Evolutionary conservation across 2,888 invertebrate genomes (phyloP), one percentile per base, ranked within the genome.

Genomic region (Gastracanthus pulcherrimus): DNA sequence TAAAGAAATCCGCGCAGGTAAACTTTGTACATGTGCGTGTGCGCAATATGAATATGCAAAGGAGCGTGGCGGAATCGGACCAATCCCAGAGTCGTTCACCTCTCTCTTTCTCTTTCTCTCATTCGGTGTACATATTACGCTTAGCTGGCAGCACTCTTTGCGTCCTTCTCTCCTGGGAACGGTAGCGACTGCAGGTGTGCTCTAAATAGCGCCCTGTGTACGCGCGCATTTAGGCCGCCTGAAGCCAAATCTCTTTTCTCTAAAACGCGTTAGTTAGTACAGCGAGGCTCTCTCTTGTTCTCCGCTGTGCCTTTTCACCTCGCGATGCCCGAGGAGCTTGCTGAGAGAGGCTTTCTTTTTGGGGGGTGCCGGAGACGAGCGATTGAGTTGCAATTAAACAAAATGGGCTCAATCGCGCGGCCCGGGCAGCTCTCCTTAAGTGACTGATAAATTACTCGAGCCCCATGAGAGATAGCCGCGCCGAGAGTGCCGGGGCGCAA

Each of bases 111-210:
- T n/a, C n/a, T n/a, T n/a, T n/a, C n/a, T n/a, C n/a, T n/a, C n/a
- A n/a, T n/a, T n/a, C n/a, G n/a, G n/a, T n/a, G n/a, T n/a, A n/a
- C n/a, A n/a, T n/a, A n/a, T n/a, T n/a, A n/a, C n/a, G n/a, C n/a
- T n/a, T n/a, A n/a, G n/a, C n/a, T n/a, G n/a, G n/a, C n/a, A n/a
- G n/a, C n/a, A n/a, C n/a, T n/a, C n/a, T n/a, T n/a, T n/a, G n/a
- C n/a, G n/a, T n/a, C n/a, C n/a, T n/a, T n/a, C 62, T 62, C 58
- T 41, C 72, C 79, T 55, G 74, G 84, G 88, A 87, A 88, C 70
- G 84, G 87, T 88, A 88, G 69, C 48, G 58, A 6, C 23, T 66
- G 80, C 89, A 89, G 89, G 89, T 89, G 89, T 89, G 89, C 88
- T 87, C 87, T 85, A 88, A 88, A 89, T 89, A 89, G 84, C 87